A percentile compares a stretch with the other conserved stretches of the same genome.
Conservation (phyloP, 2,113 vertebrate species). For the Colinus virginianus region DNA sequence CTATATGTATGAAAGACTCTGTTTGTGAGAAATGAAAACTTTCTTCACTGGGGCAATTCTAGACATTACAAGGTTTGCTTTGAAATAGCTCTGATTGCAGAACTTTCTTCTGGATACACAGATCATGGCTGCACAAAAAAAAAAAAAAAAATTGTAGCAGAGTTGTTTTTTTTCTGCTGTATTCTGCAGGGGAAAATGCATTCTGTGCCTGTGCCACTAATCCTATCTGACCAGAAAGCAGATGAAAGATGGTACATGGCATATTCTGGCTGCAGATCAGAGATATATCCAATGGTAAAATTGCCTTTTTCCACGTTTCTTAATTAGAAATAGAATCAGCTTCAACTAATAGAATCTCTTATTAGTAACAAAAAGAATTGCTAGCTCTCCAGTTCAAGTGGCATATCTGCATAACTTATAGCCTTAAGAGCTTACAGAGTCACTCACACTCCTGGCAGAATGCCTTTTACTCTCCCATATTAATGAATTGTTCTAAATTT, state of each 20-base stretch:
- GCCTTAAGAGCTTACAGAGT: conserved; percentile 82
- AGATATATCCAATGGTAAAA: conserved; percentile 71
- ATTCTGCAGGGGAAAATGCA: conserved; percentile 67
- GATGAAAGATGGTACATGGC: conserved; percentile 53
- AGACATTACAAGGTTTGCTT: conserved; percentile 60
- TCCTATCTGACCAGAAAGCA: conserved; percentile 64
- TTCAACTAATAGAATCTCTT: conserved; percentile 84
- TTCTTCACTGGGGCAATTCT: conserved; percentile 66
- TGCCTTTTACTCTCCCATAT: conserved; percentile 85
- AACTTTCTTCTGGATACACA: conserved; percentile 45
- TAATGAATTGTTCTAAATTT: conserved; percentile 91
- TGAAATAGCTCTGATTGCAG: conserved; percentile 60
- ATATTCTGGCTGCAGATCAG: conserved; percentile 66
- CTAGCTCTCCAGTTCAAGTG: conserved; percentile 84
- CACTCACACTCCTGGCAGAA: conserved; percentile 81
- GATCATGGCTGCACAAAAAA: background rate
- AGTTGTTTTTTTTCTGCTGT: background rate
- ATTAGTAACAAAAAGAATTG: conserved; percentile 81
- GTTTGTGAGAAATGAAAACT: conserved; percentile 78
- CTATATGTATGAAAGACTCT: conserved; percentile 69
- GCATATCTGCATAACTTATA: conserved; percentile 86
- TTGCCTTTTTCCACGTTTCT: conserved; percentile 80
- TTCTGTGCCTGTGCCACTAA: conserved; percentile 70
- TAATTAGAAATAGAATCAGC: conserved; percentile 83
- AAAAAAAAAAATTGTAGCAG: background rate